Evolutionary conservation across 2,113 vertebrate species (phyloP).

Genomic region (Bos indicus): DNA sequence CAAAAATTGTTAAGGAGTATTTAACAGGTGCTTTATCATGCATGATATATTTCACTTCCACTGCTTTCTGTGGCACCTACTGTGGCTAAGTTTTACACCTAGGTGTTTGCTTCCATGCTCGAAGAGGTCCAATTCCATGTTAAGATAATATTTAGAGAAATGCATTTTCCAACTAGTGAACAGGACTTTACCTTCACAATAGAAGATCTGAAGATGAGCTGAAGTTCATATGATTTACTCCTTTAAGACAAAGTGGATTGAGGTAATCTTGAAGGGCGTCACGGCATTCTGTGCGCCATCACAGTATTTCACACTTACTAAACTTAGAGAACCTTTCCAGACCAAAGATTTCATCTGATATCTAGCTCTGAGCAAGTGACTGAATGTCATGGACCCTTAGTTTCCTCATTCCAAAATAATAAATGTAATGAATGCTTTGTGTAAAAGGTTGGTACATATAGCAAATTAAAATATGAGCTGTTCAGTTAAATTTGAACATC

Average conservation of each 20-base stretch:
- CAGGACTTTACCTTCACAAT: neutral
- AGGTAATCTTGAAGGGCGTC: neutral
- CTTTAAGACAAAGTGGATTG: neutral
- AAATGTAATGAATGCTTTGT: neutral
- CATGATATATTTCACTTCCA: slow-evolving; percentile 49
- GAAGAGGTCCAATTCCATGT: neutral
- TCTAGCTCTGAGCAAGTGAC: neutral
- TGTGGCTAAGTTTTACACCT: neutral
- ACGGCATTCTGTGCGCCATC: neutral
- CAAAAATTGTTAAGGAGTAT: slow-evolving; percentile 22
- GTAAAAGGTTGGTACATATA: neutral
- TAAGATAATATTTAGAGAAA: neutral
- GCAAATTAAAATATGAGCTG: neutral
- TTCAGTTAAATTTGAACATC: neutral
- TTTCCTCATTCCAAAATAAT: neutral
- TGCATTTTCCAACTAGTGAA: neutral
- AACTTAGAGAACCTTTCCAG: neutral
- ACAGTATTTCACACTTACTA: neutral
- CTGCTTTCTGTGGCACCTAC: neutral
- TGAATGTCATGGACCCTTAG: neutral
- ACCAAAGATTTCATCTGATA: neutral
- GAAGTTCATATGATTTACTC: neutral
- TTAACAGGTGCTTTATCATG: slow-evolving; percentile 46
- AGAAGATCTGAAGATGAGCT: neutral
- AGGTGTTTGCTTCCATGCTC: neutral